These are phyloP conservation scores for Psococerastis gibbosa DNA, from an alignment of 2,888 invertebrate species.

Conservation along the genomic window DNA sequence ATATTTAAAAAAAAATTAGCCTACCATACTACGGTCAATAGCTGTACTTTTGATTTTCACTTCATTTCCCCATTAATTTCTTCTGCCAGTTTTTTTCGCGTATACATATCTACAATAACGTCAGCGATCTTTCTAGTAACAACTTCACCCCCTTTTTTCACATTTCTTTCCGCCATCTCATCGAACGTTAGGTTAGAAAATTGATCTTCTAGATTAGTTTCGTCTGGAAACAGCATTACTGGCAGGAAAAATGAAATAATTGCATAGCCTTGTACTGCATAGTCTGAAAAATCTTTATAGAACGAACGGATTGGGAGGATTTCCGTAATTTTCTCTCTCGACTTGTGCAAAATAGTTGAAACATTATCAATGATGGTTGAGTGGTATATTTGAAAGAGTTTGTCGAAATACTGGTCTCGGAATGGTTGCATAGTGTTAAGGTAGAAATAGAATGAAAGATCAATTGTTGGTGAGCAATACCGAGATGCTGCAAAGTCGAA, in stretches of 20 bases:
- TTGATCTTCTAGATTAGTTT: not conserved
- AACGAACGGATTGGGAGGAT: not conserved
- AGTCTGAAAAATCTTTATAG: constrained; percentile 5
- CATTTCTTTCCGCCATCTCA: not conserved
- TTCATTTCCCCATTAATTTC: too few relatives aligned
- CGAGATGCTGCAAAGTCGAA: constrained; percentile 6
- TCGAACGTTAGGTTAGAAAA: not conserved
- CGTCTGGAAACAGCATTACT: constrained; percentile 9
- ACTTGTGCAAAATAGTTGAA: not conserved
- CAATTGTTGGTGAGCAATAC: not conserved
- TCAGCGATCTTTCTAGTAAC: constrained; percentile 1
- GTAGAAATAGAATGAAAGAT: constrained; percentile 2
- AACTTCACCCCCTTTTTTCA: not conserved
- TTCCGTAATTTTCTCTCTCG: not conserved
- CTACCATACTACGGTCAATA: too few relatives aligned
- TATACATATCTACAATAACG: constrained; percentile 3
- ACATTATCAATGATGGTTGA: not conserved
- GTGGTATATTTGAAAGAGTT: constrained; percentile 4
- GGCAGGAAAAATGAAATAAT: constrained; percentile 11
- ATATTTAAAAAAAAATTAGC: too few relatives aligned
- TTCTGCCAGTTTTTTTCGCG: too few relatives aligned
- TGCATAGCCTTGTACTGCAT: constrained; percentile 10
- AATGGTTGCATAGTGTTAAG: constrained; percentile 1
- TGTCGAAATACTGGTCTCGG: not conserved
- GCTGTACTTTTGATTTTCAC: too few relatives aligned